Evolutionary conservation across 2,113 vertebrate genomes (phyloP), one percentile per base, ranked within the genome.

Genomic region (Oncorhynchus clarkii): DNA sequence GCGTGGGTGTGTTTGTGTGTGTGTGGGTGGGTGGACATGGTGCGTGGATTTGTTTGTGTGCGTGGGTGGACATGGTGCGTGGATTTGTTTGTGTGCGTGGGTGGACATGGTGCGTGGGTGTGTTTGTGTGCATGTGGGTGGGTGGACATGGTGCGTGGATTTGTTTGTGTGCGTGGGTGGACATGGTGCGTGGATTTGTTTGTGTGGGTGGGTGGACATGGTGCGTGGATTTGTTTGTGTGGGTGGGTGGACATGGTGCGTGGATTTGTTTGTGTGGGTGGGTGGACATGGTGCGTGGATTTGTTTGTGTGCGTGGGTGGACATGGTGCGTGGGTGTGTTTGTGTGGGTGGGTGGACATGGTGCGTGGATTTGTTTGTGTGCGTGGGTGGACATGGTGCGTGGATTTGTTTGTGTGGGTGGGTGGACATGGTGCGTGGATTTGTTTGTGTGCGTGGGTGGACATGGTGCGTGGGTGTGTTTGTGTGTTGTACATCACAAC

Each of bases 211-310:
- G 5, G 49, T 16, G 20, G 26, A 13, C 12, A 13, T 31, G 7
- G 13, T 64, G 72, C 39, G 34, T 73, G 72, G 75, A 16, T 65
- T 24, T 65, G 62, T 26, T 60, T 74, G 72, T 66, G 72, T 70
- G 68, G 72, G 54, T 64, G 72, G 31, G 64, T 70, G 73, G 70
- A 71, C 45, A 49, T 31, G 62, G 57, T 75, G 12, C 2, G 14
- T 67, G 62, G 9, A 2, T 45, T 48, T 69, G 34, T 48, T 59
- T 74, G 59, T 80, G 29, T 60, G 54, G 24, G 69, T 49, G 60
- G 29, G 29, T 54, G 66, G 49, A 34, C 31, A 60, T 27, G 22
- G 71, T 22, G 62, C 20, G 59, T 65, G 76, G 26, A 18, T 34
- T 26, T 22, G 6, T 24, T 27, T n/a, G 34, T 51, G 71, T 51